A percentile compares a stretch with the other conserved stretches of the same genome.
These are phyloP conservation scores for Zaprionus taronus DNA, from an alignment of 1,140 invertebrate species.

Conservation along the genomic window DNA sequence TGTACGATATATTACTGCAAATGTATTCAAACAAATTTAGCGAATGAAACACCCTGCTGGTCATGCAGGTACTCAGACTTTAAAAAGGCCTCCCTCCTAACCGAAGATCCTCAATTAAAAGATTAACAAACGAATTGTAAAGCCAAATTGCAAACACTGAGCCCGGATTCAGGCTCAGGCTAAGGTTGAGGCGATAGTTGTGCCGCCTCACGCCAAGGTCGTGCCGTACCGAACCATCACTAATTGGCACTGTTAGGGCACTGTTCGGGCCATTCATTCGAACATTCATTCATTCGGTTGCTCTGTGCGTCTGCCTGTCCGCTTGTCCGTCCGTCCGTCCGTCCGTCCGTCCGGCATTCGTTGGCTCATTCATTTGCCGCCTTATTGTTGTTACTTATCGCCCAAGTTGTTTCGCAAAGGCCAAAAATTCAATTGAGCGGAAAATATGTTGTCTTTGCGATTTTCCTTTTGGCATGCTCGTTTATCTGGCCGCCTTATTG, in stretches of 20 bases:
- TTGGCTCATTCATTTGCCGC: conserved; percentile 66
- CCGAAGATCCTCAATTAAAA: background rate
- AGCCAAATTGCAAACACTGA: conserved; percentile 2
- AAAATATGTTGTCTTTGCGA: conserved; percentile 82
- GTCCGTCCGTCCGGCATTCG: conserved; percentile 7
- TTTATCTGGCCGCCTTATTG: conserved; percentile 64
- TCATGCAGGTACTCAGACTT: background rate
- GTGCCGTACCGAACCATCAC: conserved; percentile 17
- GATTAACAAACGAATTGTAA: background rate
- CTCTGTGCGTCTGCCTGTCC: conserved; percentile 8
- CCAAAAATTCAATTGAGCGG: conserved; percentile 81
- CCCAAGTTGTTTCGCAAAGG: conserved; percentile 67
- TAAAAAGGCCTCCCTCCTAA: background rate
- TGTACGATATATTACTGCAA: too few species aligned
- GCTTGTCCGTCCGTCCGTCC: background rate
- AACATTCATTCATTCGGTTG: conserved; percentile 4
- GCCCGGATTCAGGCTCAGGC: background rate
- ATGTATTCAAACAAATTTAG: background rate
- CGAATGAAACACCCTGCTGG: background rate
- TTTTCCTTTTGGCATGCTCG: conserved; percentile 67
- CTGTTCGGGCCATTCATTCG: conserved; percentile 1
- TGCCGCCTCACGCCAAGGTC: background rate
- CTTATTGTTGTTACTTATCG: conserved; percentile 82
- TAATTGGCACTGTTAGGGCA: conserved; percentile 33
- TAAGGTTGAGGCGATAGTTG: background rate